Evolutionary conservation across 2,113 vertebrate genomes (phyloP).

Genomic region (Nycticryphes semicollaris): DNA sequence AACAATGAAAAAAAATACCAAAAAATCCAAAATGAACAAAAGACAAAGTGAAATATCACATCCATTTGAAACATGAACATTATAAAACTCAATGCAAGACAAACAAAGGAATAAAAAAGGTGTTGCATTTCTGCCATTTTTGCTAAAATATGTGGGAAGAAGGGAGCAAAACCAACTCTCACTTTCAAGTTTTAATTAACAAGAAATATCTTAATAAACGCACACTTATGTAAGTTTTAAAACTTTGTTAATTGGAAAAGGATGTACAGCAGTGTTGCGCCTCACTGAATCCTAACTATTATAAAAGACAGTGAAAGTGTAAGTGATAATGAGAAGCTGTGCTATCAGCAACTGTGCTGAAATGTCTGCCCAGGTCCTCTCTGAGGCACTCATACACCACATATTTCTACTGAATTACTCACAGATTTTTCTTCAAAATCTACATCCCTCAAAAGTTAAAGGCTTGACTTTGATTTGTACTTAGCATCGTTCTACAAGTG

Average conservation of each 20-base stretch:
- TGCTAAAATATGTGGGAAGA: neutral
- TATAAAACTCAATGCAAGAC: neutral
- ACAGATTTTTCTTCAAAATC: neutral
- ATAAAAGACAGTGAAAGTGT: neutral
- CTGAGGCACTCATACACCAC: neutral
- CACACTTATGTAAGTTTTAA: neutral
- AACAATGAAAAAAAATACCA: neutral
- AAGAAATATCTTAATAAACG: constrained; percentile 29
- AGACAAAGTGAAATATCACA: neutral
- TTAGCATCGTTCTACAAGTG: neutral
- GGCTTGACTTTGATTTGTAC: neutral
- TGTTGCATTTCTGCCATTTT: neutral
- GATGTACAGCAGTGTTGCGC: neutral
- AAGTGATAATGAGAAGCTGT: constrained; percentile 4
- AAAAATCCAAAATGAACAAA: neutral
- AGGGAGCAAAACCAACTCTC: neutral
- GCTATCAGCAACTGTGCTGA: neutral
- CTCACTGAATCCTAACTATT: neutral
- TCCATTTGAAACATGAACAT: neutral
- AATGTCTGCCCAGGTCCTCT: neutral
- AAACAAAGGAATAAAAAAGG: neutral
- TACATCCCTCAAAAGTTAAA: neutral
- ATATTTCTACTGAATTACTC: neutral
- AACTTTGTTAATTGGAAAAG: constrained; percentile 15
- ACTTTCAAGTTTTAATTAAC: constrained; percentile 20